phyloP scores from a whole-genome alignment of 2,888 invertebrate species.

The Nomada fabriciana region DNA sequence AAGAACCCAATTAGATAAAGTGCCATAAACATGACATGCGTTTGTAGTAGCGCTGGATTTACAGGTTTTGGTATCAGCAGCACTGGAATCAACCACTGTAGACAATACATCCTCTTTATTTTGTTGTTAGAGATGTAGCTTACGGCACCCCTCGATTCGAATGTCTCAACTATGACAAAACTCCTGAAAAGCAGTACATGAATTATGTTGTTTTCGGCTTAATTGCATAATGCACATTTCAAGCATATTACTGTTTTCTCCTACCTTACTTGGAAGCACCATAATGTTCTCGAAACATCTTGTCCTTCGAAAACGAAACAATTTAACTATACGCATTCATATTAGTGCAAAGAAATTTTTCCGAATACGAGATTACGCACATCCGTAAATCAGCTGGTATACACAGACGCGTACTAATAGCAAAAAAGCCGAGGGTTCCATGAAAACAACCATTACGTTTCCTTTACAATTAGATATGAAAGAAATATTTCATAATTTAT shows the following conservation, averaged over 20 bases:
- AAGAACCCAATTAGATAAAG: constrained; percentile 98
- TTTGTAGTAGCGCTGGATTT: constrained; percentile 97
- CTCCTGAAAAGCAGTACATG: constrained; percentile 33
- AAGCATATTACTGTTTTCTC: neutral
- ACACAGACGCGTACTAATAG: constrained; percentile 2
- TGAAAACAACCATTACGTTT: constrained; percentile 21
- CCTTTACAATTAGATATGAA: neutral
- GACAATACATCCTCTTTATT: constrained; percentile 92
- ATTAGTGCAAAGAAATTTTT: constrained; percentile 46
- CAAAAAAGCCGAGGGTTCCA: neutral
- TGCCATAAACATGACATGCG: constrained; percentile 98
- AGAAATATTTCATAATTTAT: neutral
- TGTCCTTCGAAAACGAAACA: constrained; percentile 22
- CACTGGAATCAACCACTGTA: constrained; percentile 98
- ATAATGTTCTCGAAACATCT: constrained; percentile 49
- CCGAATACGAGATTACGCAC: constrained; percentile 43
- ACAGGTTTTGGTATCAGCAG: constrained; percentile 98
- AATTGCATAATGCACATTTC: neutral
- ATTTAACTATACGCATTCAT: constrained; percentile 31
- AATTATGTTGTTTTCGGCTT: constrained; percentile 10
- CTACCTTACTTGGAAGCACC: constrained; percentile 63
- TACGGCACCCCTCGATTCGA: constrained; percentile 33
- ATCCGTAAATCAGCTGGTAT: constrained; percentile 17
- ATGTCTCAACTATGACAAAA: constrained; percentile 56
- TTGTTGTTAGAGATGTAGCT: constrained; percentile 34